Evolutionary conservation across 2,113 vertebrate species (phyloP).

Genomic region (Capricornis sumatraensis): DNA sequence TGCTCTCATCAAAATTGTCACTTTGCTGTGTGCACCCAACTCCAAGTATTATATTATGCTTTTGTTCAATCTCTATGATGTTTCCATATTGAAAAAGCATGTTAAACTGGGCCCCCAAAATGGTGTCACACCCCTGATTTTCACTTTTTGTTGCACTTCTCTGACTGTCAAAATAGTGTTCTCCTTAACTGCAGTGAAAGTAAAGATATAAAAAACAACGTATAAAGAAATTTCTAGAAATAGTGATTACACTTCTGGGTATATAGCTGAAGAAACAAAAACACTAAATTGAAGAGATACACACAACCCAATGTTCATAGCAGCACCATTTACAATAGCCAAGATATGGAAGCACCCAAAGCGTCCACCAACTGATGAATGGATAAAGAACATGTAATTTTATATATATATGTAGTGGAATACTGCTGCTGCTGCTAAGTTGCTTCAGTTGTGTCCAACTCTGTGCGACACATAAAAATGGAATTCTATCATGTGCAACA

Average conservation of each 20-base stretch:
- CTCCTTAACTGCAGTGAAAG: not conserved
- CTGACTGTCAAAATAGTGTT: not conserved
- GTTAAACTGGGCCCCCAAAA: not conserved
- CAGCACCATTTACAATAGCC: not conserved
- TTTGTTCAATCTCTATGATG: not conserved
- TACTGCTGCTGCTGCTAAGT: not conserved
- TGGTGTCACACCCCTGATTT: not conserved
- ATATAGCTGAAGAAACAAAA: not conserved
- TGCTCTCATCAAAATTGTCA: not conserved
- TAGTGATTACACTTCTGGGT: not conserved
- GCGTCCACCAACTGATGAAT: not conserved
- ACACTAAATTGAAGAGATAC: not conserved
- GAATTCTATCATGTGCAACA: not conserved
- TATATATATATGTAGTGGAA: not conserved
- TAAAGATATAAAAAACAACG: not conserved
- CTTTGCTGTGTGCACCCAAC: not conserved
- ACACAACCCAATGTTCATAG: not conserved
- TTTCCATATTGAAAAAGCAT: not conserved
- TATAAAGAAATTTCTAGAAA: not conserved
- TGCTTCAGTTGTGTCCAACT: rapidly evolving
- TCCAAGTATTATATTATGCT: not conserved
- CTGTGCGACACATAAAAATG: not conserved
- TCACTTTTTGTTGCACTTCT: not conserved
- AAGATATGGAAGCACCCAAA: not conserved
- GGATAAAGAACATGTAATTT: not conserved